Conservation (phyloP, 2,888 invertebrate genomes). For the Drosophila anomalata region DNA sequence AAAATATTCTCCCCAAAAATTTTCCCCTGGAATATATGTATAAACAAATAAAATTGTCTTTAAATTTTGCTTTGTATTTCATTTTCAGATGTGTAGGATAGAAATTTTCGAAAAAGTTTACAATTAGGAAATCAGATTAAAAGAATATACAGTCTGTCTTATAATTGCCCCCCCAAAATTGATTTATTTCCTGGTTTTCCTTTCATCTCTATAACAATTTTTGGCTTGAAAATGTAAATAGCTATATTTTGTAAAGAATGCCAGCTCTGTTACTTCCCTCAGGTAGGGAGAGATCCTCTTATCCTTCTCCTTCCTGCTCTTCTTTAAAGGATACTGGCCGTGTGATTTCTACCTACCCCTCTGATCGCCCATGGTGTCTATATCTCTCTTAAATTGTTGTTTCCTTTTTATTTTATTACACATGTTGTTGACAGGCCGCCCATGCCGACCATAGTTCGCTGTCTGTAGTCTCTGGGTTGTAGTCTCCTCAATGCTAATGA, state of each 20-base stretch:
- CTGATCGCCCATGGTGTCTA: slow-evolving; percentile 20
- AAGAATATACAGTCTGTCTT: slow-evolving; percentile 1
- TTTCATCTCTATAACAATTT: slow-evolving; percentile 6
- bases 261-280: slow-evolving; percentile 18
- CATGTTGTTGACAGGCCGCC: slow-evolving; percentile 49
- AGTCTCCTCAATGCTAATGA: slow-evolving; percentile 68
- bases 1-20: slow-evolving; percentile 25
- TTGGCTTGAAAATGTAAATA: slow-evolving; percentile 6
- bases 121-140: slow-evolving; percentile 13
- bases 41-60: slow-evolving; percentile 31
- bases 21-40: slow-evolving; percentile 5
- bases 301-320: slow-evolving; percentile 14
- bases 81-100: slow-evolving; percentile 6
- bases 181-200: background rate
- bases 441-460: slow-evolving; percentile 44
- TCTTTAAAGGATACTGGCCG: slow-evolving; percentile 7
- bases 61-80: slow-evolving; percentile 15
- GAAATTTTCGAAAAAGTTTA: slow-evolving; percentile 14
- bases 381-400: slow-evolving; percentile 1
- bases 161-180: background rate
- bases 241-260: background rate
- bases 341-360: slow-evolving; percentile 55
- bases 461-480: background rate
- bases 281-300: slow-evolving; percentile 25
- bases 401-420: slow-evolving; percentile 20